Evolutionary conservation across 2,797 vertebrate species (phyloP).

Genomic region (Sylvia borin): DNA sequence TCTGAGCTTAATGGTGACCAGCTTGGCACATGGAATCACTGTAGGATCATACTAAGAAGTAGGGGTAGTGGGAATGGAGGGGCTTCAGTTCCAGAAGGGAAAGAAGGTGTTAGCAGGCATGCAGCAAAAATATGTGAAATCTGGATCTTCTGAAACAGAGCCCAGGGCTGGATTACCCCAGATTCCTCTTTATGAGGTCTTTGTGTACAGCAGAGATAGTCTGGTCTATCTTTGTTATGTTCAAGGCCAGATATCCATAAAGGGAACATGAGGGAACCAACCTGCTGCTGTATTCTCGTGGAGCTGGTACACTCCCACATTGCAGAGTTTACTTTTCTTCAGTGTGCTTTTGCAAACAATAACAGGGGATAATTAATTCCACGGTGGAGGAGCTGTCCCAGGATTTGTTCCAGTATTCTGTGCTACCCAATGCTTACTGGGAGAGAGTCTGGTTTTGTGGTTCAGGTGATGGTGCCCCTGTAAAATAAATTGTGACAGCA

Average conservation of each 20-base stretch:
- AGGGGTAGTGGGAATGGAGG: neutral
- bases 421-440: neutral
- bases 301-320: neutral
- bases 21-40: neutral
- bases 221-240: neutral
- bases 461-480: neutral
- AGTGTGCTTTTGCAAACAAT: neutral
- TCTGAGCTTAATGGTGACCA: neutral
- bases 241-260: neutral
- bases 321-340: neutral
- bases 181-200: neutral
- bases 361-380: neutral
- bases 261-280: neutral
- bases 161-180: neutral
- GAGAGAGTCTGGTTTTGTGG: neutral
- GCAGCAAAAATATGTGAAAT: neutral
- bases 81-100: neutral
- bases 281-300: neutral
- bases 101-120: accelerated
- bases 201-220: neutral
- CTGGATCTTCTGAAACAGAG: neutral
- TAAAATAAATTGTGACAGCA: neutral
- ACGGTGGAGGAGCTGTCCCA: neutral
- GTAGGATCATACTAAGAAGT: neutral
- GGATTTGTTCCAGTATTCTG: neutral